A percentile compares a stretch with the other conserved stretches of the same genome.
Evolutionary conservation across 1,140 invertebrate genomes (phyloP).

Genomic region (Agrilus planipennis): DNA sequence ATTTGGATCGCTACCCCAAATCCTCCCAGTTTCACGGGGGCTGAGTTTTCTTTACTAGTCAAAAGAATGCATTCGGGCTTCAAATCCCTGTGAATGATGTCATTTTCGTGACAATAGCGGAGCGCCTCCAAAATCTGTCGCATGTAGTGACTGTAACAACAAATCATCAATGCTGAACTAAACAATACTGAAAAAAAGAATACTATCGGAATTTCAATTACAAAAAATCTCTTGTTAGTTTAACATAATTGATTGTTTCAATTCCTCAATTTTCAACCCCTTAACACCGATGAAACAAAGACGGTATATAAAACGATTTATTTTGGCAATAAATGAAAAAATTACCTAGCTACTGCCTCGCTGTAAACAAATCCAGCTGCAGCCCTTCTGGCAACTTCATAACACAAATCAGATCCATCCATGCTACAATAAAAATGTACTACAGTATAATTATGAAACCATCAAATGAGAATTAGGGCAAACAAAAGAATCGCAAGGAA

Average conservation of each 20-base stretch:
- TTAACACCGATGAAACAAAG: too few relatives aligned
- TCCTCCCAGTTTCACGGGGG: constrained; percentile 94
- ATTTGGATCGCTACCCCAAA: constrained; percentile 93
- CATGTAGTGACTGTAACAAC: constrained; percentile 85
- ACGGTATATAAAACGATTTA: too few relatives aligned
- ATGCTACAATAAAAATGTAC: constrained; percentile 82
- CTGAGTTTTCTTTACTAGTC: constrained; percentile 92
- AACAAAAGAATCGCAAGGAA: too few relatives aligned
- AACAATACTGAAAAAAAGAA: too few relatives aligned
- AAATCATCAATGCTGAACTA: too few relatives aligned
- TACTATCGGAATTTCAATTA: too few relatives aligned
- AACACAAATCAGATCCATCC: constrained; percentile 96
- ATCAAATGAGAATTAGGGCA: too few relatives aligned
- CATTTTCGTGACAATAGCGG: constrained; percentile 93
- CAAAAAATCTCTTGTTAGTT: too few relatives aligned
- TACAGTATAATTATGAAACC: too few relatives aligned
- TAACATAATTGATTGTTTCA: too few relatives aligned
- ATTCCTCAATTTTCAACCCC: too few relatives aligned
- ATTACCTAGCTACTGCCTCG: constrained; percentile 94
- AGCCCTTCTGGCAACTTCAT: constrained; percentile 93
- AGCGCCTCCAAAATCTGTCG: constrained; percentile 90
- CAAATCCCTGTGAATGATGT: constrained; percentile 92
- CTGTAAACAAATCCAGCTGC: constrained; percentile 96
- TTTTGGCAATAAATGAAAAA: too few relatives aligned
- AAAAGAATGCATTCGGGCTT: constrained; percentile 91